Conservation (phyloP, 2,113 vertebrate species). For the Tragelaphus imberbis region DNA sequence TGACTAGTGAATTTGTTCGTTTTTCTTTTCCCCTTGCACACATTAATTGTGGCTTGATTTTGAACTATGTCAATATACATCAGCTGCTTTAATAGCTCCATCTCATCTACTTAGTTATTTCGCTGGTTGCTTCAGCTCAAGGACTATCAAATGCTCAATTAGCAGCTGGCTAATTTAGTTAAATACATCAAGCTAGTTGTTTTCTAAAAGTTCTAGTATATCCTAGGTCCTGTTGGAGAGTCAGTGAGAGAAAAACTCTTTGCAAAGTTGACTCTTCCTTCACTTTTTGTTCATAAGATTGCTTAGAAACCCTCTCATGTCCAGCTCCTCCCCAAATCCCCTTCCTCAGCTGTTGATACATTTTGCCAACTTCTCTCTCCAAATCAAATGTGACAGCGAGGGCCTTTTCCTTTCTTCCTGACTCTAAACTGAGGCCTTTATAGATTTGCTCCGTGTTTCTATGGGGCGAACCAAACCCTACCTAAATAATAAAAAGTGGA, state of each 20-base stretch:
- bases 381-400: slow-evolving; percentile 12
- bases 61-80: slow-evolving; percentile 36
- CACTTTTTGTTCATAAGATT: background rate
- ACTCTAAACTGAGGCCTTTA: slow-evolving; percentile 16
- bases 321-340: background rate
- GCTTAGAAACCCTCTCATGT: background rate
- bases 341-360: background rate
- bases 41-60: slow-evolving; percentile 1
- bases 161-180: background rate
- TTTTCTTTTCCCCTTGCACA: slow-evolving; percentile 27
- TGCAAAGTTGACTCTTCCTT: background rate
- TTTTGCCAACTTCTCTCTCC: background rate
- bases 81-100: background rate
- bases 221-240: background rate
- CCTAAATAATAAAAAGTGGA: slow-evolving; percentile 67
- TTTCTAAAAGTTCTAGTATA: background rate
- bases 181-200: slow-evolving; percentile 20
- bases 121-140: background rate
- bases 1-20: slow-evolving; percentile 19
- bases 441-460: slow-evolving; percentile 8
- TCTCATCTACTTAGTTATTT: slow-evolving; percentile 10
- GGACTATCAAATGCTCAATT: slow-evolving; percentile 19
- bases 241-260: background rate
- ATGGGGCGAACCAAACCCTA: slow-evolving; percentile 57
- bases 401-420: background rate